Base-by-base conservation (phyloP, 2,888 invertebrate genomes). In the Escarpia spicata region DNA sequence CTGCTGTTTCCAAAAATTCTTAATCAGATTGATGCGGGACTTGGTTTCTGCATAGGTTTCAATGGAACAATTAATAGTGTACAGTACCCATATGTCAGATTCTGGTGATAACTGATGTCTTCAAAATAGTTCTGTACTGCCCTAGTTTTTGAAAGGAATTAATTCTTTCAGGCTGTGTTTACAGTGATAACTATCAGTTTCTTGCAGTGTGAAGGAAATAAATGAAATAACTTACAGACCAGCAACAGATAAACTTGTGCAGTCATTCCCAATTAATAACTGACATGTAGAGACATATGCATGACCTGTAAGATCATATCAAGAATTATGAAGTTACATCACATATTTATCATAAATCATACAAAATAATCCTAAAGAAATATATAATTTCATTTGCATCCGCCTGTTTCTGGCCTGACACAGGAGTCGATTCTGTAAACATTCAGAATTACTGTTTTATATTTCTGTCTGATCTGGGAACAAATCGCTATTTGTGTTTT, bases 131-230 rank as follows among this genome's bases (percentile, higher is more conserved):
- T 26, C 75, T 26, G 26, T 75, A n/a, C 75, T 75, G 19, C 75
- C 75, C 2, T 6, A 26, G 75, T 75, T 26, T 75, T 75, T 15
- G 26, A 75, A 75, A 75, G 52, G 52, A 52, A 37, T 37, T 3
- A 52, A 26, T 75, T 26, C 75, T 26, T 26, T 19, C n/a, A 26
- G 75, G 75, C 75, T 75, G n/a, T 75, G n/a, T 75, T 26, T 75
- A 75, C 19, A 75, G n/a, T 75, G 75, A 75, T 75, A 75, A 75
- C 75, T n/a, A 75, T 75, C 75, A 75, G 75, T 75, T 75, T 75
- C 19, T 26, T 75, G 75, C 75, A 75, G 52, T 52, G 52, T 52
- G 52, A 52, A 52, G 9, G 52, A 26, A 19, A 75, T n/a, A 75
- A 75, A 75, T 0, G 75, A 75, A 75, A 75, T 75, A 75, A 26